These are phyloP conservation scores for Hemithea aestivaria DNA, from an alignment of 2,888 invertebrate genomes.

Conservation along the genomic window DNA sequence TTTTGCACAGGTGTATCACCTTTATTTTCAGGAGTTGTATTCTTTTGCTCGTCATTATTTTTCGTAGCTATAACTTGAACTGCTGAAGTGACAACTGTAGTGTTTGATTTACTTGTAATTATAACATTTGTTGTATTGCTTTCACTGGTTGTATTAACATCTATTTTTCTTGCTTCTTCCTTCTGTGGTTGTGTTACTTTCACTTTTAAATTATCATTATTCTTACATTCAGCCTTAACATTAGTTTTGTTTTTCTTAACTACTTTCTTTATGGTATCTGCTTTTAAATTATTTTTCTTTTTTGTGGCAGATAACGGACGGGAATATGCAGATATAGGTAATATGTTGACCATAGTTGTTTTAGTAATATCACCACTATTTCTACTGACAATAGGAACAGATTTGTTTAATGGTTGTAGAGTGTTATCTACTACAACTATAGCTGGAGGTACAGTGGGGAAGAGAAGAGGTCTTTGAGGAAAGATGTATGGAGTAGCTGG, in stretches of 20 bases:
- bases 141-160: not conserved
- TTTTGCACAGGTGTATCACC: too few species aligned
- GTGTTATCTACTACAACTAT: constrained; percentile 63
- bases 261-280: constrained; percentile 34
- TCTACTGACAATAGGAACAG: constrained; percentile 54
- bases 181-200: constrained; percentile 2
- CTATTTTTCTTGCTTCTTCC: constrained; percentile 9
- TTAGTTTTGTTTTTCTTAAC: constrained; percentile 34
- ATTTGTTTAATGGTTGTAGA: constrained; percentile 55
- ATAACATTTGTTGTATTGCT: constrained; percentile 4
- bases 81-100: constrained; percentile 4
- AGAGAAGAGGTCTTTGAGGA: constrained; percentile 63
- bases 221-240: constrained; percentile 17
- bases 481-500: constrained; percentile 68
- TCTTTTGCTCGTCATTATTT: constrained; percentile 6
- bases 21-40: constrained; percentile 5
- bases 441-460: constrained; percentile 62
- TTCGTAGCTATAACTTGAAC: constrained; percentile 5
- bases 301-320: constrained; percentile 60
- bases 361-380: constrained; percentile 62
- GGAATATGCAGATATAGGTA: constrained; percentile 74
- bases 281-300: constrained; percentile 54
- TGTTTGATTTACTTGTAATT: constrained; percentile 1
- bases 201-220: constrained; percentile 14
- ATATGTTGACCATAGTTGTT: constrained; percentile 73